Evolutionary conservation across 2,113 vertebrate genomes (phyloP), one percentile per base, ranked within the genome.

Genomic region (Ptychochromis oligacanthus): DNA sequence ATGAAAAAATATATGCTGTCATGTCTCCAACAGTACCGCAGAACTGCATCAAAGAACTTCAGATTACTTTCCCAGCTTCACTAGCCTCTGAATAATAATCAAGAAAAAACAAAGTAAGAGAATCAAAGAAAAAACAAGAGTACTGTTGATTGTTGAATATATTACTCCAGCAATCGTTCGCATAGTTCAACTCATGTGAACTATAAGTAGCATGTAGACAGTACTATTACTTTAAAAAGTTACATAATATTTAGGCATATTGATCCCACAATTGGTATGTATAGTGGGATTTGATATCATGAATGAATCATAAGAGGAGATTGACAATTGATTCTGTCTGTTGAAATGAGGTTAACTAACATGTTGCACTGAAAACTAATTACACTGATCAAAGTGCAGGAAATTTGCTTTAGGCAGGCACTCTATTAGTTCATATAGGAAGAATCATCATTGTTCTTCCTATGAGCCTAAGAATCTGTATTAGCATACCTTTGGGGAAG

Each of bases 31-130:
- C 31, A 64, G 52, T 46, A 31, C 59, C 12, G 14, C 15, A 80
- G n/a, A 60, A 24, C 31, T 60, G 40, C 77, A 76, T 89, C 65
- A 75, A 67, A 55, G 8, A 43, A 36, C 18, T 40, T 83, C n/a
- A 77, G 52, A 83, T 75, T 22, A 76, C 14, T 52, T 77, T 14
- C 31, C 40, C 55, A 56, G 22, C 38, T 52, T 79, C 7, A 59
- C 56, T 12, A 2, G 24, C 64, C 28, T 31, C 28, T 31, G 28
- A 43, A 26, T 62, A 58, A 62, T 77, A 65, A 59, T 75, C 78
- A 24, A 90, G 75, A 82, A 79, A 77, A 79, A 9, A n/a, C n/a
- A n/a, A n/a, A 12, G 2, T 36, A 36, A 36, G 4, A 80, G 43
- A 26, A 78, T 61, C 18, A 34, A 34, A 60, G 11, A 9, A 60